Percentiles rank a stretch among this genome's conserved stretches.
Evolutionary conservation across 2,888 invertebrate genomes (phyloP).

Genomic region (Stenodera caucasica): DNA sequence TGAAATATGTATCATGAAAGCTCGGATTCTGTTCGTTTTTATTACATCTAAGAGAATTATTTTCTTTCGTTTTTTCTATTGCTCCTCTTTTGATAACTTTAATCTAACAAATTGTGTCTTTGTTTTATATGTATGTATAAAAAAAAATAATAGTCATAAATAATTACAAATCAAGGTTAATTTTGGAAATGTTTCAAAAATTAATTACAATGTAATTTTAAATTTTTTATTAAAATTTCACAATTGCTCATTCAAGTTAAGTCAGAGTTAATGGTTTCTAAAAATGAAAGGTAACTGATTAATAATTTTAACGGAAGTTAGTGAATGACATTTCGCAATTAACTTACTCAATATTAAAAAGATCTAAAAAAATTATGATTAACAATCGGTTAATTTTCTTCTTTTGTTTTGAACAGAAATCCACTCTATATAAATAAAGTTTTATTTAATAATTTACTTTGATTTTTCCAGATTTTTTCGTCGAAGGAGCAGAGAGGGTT

Average conservation of each 20-base stretch:
- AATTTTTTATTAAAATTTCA: background rate
- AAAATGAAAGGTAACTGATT: background rate
- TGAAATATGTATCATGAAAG: slow-evolving; percentile 22
- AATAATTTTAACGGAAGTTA: background rate
- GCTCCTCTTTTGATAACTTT: background rate
- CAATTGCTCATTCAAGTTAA: background rate
- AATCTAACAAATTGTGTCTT: background rate
- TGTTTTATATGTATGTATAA: too few species aligned
- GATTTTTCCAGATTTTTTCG: too few species aligned
- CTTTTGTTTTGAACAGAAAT: too few species aligned
- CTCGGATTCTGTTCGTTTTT: slow-evolving; percentile 21
- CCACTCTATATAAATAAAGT: too few species aligned
- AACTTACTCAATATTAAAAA: too few species aligned
- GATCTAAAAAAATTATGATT: too few species aligned
- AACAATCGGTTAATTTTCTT: too few species aligned
- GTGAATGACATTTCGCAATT: background rate
- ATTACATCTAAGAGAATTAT: slow-evolving; percentile 12
- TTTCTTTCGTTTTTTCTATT: background rate
- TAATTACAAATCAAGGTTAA: background rate
- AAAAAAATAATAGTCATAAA: background rate
- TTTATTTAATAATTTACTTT: too few species aligned
- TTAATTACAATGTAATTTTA: background rate
- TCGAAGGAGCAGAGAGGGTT: too few species aligned
- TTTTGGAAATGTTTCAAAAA: background rate
- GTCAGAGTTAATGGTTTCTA: background rate